Evolutionary conservation across 2,797 vertebrate species (phyloP), one percentile per base, ranked within the genome.

Genomic region (Falco berigora): DNA sequence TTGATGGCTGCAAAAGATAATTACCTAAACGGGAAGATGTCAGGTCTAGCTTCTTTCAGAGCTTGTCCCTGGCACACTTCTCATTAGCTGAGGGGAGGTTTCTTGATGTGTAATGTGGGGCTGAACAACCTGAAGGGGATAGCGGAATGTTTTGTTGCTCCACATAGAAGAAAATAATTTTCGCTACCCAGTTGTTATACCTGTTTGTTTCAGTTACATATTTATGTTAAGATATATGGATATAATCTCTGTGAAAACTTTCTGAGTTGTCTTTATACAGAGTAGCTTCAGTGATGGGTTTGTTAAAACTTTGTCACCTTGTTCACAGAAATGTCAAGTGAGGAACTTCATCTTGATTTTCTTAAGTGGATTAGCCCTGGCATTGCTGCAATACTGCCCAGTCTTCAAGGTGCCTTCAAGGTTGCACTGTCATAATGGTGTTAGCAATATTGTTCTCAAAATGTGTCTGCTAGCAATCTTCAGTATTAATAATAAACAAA

Each of bases 341-440:
- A 83, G 56, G 58, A 83, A 78, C 96, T 96, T 86, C 20, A 62
- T 88, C 93, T 94, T 79, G 44, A 83, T 94, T 97, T 96, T 87
- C 71, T 55, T 92, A 96, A 96, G 88, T 96, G 92, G 59, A 96
- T 96, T 97, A 87, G 72, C 71, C 32, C 58, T 93, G 81, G 92
- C 92, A 36, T 72, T 84, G 78, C 67, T 4, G 15, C 11, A 16
- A 23, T 91, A 85, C 63, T 92, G 8, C 74, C 88, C 25, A 59
- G 44, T 53, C 47, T 85, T 92, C 90, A 95, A 92, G 69, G 82
- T 94, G 59, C 62, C 82, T 97, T 96, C 86, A 95, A 81, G 82
- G 92, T 83, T 86, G 75, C 32, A 72, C 24, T 68, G 40, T 63
- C 62, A 56, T 73, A 95, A 59, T 3, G 5, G 19, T 6, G 7